A percentile compares a stretch with the other conserved stretches of the same genome.
Evolutionary conservation across 2,888 invertebrate genomes (phyloP).

Genomic region (Heteromyza rotundicornis): DNA sequence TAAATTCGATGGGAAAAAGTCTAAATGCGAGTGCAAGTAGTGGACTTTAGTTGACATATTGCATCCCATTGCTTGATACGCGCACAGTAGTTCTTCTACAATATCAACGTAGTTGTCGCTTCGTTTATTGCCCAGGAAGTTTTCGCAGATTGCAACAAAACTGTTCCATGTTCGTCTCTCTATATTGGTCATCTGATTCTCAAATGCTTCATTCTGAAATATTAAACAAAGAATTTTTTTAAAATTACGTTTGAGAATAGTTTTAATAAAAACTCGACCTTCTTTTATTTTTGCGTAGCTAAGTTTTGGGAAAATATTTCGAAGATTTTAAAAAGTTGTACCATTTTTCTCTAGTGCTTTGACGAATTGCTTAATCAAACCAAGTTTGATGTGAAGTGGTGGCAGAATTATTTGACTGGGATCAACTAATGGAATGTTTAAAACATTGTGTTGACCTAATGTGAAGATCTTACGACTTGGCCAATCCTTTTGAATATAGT

Average conservation of each 20-base stretch:
- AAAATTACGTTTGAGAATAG: no score
- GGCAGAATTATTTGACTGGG: background rate
- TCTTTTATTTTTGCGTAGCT: background rate
- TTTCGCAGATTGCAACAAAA: background rate
- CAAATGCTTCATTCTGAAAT: background rate
- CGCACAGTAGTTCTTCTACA: background rate
- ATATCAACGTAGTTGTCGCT: background rate
- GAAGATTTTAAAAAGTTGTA: background rate
- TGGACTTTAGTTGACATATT: background rate
- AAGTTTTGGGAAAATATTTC: background rate
- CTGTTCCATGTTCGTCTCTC: background rate
- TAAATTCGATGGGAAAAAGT: background rate
- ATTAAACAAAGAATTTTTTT: no score
- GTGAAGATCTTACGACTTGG: background rate
- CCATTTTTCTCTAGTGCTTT: background rate
- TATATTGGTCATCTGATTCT: background rate
- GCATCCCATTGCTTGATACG: background rate
- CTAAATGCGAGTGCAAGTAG: background rate
- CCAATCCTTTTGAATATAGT: background rate
- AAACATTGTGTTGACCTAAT: background rate
- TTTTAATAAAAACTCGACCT: no score
- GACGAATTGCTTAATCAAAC: constrained; percentile 4
- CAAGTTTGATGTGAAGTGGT: constrained; percentile 9
- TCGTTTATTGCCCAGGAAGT: background rate
- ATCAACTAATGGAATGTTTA: background rate